Base-by-base conservation (phyloP, 35 echinoderm and acorn worm genomes). In the Ophiothrix spiculata region DNA sequence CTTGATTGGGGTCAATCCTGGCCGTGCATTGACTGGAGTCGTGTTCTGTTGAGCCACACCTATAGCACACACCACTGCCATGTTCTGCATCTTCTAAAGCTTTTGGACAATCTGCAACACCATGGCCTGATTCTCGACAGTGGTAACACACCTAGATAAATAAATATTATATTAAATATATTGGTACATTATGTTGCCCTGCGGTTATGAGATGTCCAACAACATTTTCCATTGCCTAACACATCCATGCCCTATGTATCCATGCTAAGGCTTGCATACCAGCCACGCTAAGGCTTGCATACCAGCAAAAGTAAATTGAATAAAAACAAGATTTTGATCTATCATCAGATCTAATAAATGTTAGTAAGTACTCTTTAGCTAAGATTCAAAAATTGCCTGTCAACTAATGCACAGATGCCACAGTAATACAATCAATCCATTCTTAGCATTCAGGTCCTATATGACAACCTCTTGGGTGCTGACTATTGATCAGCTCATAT, bases 41-140 rank as follows among this genome's bases (percentile, higher is more conserved):
- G 63, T 94, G 92, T 74, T 94, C 88, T 16, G 92, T 90, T 0
- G 92, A 94, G 17, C 92, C 92, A 74, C 92, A 94, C 6, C 88
- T 56, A 35, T 86, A 94, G 46, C 92, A 94, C 15, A 94, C 86
- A 23, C 92, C 92, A 33, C 83, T 83, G 39, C 92, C 86, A 35
- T 94, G 87, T 60, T 90, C 92, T 13, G 75, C 73, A 32, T 90
- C 88, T 1, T 16, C 79, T 33, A 82, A 33, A 74, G 84, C 81
- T 41, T 79, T 36, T 28, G 92, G 92, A 75, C 92, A 94, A 32
- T 94, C 92, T 25, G 92, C 84, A 33, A 94, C 83, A 39, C 87
- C 88, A 81, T 94, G 92, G 40, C 92, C 92, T 33, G 92, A 32
- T 73, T 94, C 64, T 23, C 92, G 87, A 63, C 92, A 94, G 15